phyloP scores from a whole-genome alignment of 2,113 vertebrate genomes.

The Paracanthobrama guichenoti region DNA sequence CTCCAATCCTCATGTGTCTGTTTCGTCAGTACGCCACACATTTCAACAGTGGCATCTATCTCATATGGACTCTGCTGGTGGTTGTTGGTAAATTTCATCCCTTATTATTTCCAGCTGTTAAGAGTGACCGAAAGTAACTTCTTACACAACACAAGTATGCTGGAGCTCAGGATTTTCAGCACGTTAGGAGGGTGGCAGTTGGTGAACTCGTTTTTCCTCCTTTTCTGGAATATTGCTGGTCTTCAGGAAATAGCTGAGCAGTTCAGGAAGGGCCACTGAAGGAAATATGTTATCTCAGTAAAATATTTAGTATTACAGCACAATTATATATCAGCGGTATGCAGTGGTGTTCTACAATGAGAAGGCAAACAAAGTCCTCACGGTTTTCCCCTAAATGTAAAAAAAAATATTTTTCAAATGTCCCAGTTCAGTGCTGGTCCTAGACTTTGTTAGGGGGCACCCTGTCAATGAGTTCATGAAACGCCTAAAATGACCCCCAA shows the following conservation, averaged over 20 bases:
- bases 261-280: conserved; percentile 16
- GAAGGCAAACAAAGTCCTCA: too few relatives aligned
- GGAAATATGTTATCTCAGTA: conserved; percentile 20
- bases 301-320: not conserved
- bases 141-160: not conserved
- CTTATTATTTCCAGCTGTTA: conserved; percentile 24
- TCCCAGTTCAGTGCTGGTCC: too few relatives aligned
- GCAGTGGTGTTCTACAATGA: too few relatives aligned
- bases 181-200: conserved; percentile 8
- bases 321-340: too few relatives aligned
- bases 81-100: conserved; percentile 91
- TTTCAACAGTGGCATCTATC: conserved; percentile 99
- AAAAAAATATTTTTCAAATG: too few relatives aligned
- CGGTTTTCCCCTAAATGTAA: too few relatives aligned
- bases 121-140: not conserved
- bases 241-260: conserved; percentile 30
- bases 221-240: conserved; percentile 7
- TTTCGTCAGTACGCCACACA: conserved; percentile 94
- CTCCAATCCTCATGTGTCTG: conserved; percentile 96
- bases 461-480: too few relatives aligned
- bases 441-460: too few relatives aligned
- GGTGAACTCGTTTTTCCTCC: conserved; percentile 15
- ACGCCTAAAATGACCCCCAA: too few relatives aligned
- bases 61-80: conserved; percentile 95
- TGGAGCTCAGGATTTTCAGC: not conserved